Evolutionary conservation across 2,113 vertebrate genomes (phyloP), one percentile per base, ranked within the genome.

Genomic region (Henicopernis longicauda): DNA sequence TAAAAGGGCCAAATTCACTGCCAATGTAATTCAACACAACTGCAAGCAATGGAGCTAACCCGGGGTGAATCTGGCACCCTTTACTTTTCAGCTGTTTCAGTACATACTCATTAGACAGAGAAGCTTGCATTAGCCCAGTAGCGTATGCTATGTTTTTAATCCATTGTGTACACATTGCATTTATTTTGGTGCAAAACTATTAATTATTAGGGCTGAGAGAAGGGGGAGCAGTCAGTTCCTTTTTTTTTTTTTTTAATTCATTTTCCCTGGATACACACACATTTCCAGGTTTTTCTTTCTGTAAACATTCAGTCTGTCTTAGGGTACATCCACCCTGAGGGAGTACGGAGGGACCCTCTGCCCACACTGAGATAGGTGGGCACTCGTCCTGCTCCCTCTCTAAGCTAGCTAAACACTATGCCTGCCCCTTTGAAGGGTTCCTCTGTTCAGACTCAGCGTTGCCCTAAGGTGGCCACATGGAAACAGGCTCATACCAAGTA

Each of bases 1-100:
- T 86, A 87, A 93, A 95, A 93, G 45, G 65, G 31, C 52, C 62
- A 69, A 52, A 82, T 79, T 91, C 83, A 69, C 61, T 89, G 73
- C 86, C 94, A 90, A 40, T 65, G n/a, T 94, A 95, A 89, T 69
- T 91, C 69, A 69, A 85, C n/a, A 17, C n/a, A 94, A 80, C 73
- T 92, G 55, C 74, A 87, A 84, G 47, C 13, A 42, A 31, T 34
- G 57, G 65, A 81, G 34, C 36, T 87, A 91, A 80, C 27, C 27
- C 66, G n/a, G n/a, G 21, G 21, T 86, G 62, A 96, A 47, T 70
- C 61, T 94, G 65, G 49, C 57, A 79, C 14, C 63, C 27, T 86
- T 83, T 63, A 22, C 16, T 83, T 86, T 63, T 81, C 34, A 92
- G 40, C 23, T 92, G 27, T 19, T 82, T 89, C 65, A n/a, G 27